Percentiles rank a stretch among this genome's conserved stretches.
These are phyloP conservation scores for Parus major DNA, from an alignment of 2,113 vertebrate species.

Conservation along the genomic window DNA sequence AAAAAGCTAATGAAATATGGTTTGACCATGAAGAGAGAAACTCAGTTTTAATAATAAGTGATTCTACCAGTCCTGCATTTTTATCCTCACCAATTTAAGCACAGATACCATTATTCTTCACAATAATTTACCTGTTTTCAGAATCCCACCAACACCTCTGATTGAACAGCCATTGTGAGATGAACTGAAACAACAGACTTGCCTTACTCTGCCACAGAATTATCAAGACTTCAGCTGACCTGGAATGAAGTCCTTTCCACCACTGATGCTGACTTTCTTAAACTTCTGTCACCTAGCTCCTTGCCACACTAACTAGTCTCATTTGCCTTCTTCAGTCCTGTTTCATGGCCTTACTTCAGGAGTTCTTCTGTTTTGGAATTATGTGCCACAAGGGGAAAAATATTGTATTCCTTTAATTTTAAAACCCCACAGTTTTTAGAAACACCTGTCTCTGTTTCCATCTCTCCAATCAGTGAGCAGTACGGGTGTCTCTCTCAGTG, in stretches of 20 bases:
- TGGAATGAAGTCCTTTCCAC: background rate
- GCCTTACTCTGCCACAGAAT: background rate
- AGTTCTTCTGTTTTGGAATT: background rate
- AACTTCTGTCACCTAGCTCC: background rate
- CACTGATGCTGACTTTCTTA: background rate
- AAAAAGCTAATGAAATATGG: background rate
- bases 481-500: conserved; percentile 58
- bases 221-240: background rate
- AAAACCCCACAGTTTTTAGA: conserved; percentile 54
- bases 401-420: conserved; percentile 14
- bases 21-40: background rate
- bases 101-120: background rate
- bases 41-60: background rate
- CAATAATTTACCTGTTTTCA: background rate
- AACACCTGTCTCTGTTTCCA: conserved; percentile 66
- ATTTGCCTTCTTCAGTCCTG: background rate
- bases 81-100: background rate
- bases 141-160: background rate
- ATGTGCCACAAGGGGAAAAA: background rate
- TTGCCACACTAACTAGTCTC: background rate
- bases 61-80: background rate
- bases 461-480: conserved; percentile 56
- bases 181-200: background rate
- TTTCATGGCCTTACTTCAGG: background rate
- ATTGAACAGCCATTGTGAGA: background rate